phyloP scores from a whole-genome alignment of 1,140 invertebrate genomes.

The Globodera rostochiensis region DNA sequence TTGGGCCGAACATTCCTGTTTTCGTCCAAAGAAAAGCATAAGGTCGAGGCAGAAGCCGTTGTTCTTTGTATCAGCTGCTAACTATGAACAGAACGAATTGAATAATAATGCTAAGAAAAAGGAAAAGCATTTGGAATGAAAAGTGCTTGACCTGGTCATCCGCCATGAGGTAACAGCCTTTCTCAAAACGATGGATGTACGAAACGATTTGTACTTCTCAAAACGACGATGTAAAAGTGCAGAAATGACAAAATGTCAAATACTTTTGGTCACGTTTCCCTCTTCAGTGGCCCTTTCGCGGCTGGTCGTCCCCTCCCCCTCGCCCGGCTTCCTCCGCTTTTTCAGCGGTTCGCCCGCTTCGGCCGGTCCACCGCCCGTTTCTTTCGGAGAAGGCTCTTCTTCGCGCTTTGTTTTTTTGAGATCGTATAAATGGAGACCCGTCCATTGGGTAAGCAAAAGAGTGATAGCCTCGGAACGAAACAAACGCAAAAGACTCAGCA shows the following conservation, averaged over 20 bases:
- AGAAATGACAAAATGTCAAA: not conserved
- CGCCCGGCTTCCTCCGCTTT: not conserved
- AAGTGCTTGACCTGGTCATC: constrained; percentile 21
- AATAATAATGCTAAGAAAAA: not conserved
- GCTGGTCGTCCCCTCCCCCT: not conserved
- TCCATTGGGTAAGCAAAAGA: constrained; percentile 52
- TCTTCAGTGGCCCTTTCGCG: not conserved
- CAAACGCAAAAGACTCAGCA: constrained; percentile 34
- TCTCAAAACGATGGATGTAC: constrained; percentile 37
- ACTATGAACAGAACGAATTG: constrained; percentile 9
- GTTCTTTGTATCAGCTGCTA: constrained; percentile 45
- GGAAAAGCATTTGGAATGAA: not conserved
- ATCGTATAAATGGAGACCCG: constrained; percentile 45
- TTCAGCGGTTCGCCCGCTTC: constrained; percentile 13
- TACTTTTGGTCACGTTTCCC: not conserved
- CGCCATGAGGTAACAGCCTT: constrained; percentile 48
- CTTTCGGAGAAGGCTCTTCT: not conserved
- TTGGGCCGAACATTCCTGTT: constrained; percentile 32
- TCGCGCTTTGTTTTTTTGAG: constrained; percentile 15
- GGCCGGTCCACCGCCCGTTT: not conserved
- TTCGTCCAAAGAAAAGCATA: constrained; percentile 45
- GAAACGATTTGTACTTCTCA: constrained; percentile 45
- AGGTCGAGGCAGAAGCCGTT: constrained; percentile 54
- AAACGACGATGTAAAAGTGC: constrained; percentile 5
- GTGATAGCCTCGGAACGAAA: constrained; percentile 51